phyloP scores from a whole-genome alignment of 2,113 vertebrate species.

The Brachyhypopomus occidentalis region DNA sequence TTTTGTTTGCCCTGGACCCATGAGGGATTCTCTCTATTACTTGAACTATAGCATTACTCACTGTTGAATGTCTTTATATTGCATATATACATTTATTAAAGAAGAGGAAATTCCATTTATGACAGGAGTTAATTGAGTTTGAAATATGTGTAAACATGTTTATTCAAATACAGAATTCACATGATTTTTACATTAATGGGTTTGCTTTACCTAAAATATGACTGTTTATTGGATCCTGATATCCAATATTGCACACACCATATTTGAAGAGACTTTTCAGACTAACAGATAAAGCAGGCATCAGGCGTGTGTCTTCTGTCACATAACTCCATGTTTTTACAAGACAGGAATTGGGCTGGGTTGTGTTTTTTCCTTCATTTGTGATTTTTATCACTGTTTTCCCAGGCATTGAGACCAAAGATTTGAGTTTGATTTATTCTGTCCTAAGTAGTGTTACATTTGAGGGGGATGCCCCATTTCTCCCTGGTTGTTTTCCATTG shows the following conservation, averaged over 20 bases:
- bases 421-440: conserved; percentile 68
- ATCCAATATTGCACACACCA: conserved; percentile 69
- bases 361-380: conserved; percentile 32
- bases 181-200: conserved; percentile 47
- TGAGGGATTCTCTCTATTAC: conserved; percentile 65
- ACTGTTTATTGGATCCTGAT: conserved; percentile 48
- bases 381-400: not conserved
- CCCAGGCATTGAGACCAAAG: conserved; percentile 73
- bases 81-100: conserved; percentile 66
- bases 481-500: conserved; percentile 12
- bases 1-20: conserved; percentile 55
- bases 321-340: conserved; percentile 29
- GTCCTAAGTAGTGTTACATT: conserved; percentile 44
- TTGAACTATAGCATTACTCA: conserved; percentile 77
- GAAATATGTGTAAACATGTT: conserved; percentile 39
- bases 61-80: conserved; percentile 80
- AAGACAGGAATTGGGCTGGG: conserved; percentile 30
- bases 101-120: conserved; percentile 60
- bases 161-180: conserved; percentile 38
- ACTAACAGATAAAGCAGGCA: conserved; percentile 37
- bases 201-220: conserved; percentile 48
- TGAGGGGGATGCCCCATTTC: conserved; percentile 38
- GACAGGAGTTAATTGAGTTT: conserved; percentile 45
- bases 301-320: conserved; percentile 17
- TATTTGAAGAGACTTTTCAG: conserved; percentile 51